phyloP scores from a whole-genome alignment of 2,797 vertebrate genomes.

The Poecilia picta region DNA sequence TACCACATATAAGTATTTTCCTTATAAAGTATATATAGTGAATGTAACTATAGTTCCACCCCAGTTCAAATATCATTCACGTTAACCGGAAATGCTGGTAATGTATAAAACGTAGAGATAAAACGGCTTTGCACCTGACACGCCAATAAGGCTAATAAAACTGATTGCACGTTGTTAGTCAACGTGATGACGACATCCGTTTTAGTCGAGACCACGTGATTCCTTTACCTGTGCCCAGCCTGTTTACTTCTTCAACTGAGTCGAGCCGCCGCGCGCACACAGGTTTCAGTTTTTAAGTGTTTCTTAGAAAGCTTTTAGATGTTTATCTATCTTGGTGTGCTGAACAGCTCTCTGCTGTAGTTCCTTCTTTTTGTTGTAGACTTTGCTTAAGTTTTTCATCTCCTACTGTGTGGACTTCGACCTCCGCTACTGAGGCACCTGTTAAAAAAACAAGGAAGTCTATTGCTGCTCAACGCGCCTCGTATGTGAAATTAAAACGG shows the following conservation, averaged over 20 bases:
- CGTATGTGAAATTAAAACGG: slow-evolving; percentile 1
- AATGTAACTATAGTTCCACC: neutral
- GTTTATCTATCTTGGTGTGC: neutral
- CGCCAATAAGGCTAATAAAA: neutral
- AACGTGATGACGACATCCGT: slow-evolving; percentile 55
- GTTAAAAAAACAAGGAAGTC: slow-evolving; percentile 72
- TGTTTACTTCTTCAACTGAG: slow-evolving; percentile 39
- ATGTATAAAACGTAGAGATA: neutral
- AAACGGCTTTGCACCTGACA: neutral
- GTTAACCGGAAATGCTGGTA: no score
- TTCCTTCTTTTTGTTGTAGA: neutral
- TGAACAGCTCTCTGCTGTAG: neutral
- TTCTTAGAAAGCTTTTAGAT: neutral
- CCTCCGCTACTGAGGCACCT: slow-evolving; percentile 40
- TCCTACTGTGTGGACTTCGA: slow-evolving; percentile 55
- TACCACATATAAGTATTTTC: neutral
- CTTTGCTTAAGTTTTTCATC: neutral
- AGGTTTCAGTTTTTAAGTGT: neutral
- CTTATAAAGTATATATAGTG: neutral
- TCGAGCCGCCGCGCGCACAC: neutral
- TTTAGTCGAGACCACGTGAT: slow-evolving; percentile 52
- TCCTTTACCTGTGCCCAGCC: slow-evolving; percentile 69
- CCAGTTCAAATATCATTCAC: neutral
- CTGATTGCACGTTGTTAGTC: neutral
- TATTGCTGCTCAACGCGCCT: neutral